Conservation (phyloP, 2,888 invertebrate species). For the Crepidodera aurea region DNA sequence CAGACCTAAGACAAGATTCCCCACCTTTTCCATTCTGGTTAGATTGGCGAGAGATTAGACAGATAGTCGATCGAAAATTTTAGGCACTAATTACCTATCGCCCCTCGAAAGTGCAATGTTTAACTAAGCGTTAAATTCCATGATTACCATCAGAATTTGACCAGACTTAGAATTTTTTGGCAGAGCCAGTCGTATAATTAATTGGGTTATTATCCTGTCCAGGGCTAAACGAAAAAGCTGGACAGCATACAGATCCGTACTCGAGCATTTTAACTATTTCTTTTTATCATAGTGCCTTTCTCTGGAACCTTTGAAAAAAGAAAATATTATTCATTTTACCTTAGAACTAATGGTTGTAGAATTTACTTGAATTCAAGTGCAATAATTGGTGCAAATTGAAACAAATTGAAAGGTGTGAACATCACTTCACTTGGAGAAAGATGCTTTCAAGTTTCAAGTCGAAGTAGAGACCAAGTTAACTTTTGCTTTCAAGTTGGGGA, state of each 20-base stretch:
- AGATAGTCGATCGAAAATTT: constrained; percentile 12
- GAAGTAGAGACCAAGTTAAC: too few species aligned
- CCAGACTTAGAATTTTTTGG: constrained; percentile 13
- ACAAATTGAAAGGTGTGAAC: too few species aligned
- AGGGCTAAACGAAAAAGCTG: not conserved
- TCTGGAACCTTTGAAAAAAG: too few species aligned
- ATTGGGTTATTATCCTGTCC: constrained; percentile 16
- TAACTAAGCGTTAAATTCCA: constrained; percentile 17
- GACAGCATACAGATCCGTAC: constrained; percentile 6
- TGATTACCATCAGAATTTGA: constrained; percentile 13
- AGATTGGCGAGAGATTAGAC: constrained; percentile 8
- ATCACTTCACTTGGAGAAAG: too few species aligned
- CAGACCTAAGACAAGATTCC: constrained; percentile 2
- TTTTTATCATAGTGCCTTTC: too few species aligned
- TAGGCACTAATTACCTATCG: constrained; percentile 12
- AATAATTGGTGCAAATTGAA: too few species aligned
- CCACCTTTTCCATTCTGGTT: not conserved
- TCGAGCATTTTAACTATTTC: too few species aligned
- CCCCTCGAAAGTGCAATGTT: constrained; percentile 12
- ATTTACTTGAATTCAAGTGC: too few species aligned
- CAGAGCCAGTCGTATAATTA: constrained; percentile 14
- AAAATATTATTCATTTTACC: too few species aligned
- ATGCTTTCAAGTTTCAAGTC: too few species aligned
- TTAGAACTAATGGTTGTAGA: too few species aligned
- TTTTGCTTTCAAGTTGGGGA: too few species aligned